Base-by-base conservation (phyloP, 1,140 invertebrate species). In the Drosophila murphyi region DNA sequence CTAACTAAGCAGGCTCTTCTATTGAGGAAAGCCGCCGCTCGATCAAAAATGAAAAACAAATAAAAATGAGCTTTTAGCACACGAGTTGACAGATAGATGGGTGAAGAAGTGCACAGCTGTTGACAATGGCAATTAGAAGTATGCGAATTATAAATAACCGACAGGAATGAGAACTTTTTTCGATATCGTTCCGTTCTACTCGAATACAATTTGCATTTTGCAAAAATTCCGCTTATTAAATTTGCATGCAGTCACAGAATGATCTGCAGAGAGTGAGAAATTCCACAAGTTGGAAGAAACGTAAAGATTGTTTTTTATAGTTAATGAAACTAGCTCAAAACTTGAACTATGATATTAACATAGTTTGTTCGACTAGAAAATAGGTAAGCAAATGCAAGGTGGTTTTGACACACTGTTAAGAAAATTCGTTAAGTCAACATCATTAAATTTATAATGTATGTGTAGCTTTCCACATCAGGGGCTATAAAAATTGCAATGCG, bases 161-260 rank as follows among this genome's bases (percentile, higher is more conserved):
- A 68, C 8, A 39, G 50, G 41, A 64, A 39, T 60, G 43, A 43
- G 82, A 87, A 81, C 82, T 79, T 74, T 77, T 61, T 12, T 61
- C 71, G 55, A 48, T 43, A 7, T 31, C 64, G 41, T 43, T 35
- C 2, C 6, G 20, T 20, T 12, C 3, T 28, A n/a, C n/a, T 28
- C n/a, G 5, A 31, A 55, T 52, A 31, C 41, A 31, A 48, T 43
- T 61, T 75, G 34, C 34, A 48, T 72, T 76, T 72, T 52, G 78
- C 80, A 68, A 76, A 62, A 75, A 52, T 72, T 80, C 62, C 62
- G 68, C 65, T 28, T 51, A 72, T 45, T 41, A 70, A 69, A 80
- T 85, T 82, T 80, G 60, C 80, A 80, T 75, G 35, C 35, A 51
- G 50, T 71, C 80, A 78, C 57, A 48, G 76, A 63, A 60, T 48